phyloP scores from a whole-genome alignment of 2,888 invertebrate species.

The Chymomyza procnemis region DNA sequence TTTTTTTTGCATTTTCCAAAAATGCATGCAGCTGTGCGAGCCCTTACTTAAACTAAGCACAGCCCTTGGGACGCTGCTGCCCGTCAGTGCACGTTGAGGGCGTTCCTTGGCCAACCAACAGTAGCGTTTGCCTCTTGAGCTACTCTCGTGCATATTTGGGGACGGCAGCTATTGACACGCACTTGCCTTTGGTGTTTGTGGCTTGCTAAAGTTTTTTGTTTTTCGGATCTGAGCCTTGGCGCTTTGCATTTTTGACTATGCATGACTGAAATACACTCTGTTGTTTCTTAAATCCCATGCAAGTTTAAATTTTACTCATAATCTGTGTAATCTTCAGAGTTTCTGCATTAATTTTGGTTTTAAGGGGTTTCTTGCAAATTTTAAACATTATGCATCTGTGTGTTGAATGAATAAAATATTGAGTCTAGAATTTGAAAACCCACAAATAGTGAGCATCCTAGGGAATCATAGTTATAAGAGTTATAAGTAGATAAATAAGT shows the following conservation, averaged over 20 bases:
- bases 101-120: slow-evolving; percentile 45
- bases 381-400: neutral
- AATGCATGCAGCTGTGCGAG: slow-evolving; percentile 49
- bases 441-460: no score
- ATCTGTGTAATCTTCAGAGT: neutral
- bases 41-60: neutral
- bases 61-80: slow-evolving; percentile 17
- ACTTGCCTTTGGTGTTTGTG: slow-evolving; percentile 44
- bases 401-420: no score
- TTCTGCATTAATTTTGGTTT: no score
- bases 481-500: no score
- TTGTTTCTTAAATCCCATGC: neutral
- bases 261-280: slow-evolving; percentile 30
- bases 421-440: no score
- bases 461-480: no score
- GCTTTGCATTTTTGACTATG: slow-evolving; percentile 50
- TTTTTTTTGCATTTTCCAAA: slow-evolving; percentile 43
- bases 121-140: slow-evolving; percentile 41
- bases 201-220: slow-evolving; percentile 33
- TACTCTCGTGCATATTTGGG: slow-evolving; percentile 41
- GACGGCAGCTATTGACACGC: slow-evolving; percentile 47
- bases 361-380: no score
- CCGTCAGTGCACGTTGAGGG: slow-evolving; percentile 30
- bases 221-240: slow-evolving; percentile 1
- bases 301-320: neutral